phyloP scores from a whole-genome alignment of 2,888 invertebrate genomes.

The Strigamia transsilvanica region DNA sequence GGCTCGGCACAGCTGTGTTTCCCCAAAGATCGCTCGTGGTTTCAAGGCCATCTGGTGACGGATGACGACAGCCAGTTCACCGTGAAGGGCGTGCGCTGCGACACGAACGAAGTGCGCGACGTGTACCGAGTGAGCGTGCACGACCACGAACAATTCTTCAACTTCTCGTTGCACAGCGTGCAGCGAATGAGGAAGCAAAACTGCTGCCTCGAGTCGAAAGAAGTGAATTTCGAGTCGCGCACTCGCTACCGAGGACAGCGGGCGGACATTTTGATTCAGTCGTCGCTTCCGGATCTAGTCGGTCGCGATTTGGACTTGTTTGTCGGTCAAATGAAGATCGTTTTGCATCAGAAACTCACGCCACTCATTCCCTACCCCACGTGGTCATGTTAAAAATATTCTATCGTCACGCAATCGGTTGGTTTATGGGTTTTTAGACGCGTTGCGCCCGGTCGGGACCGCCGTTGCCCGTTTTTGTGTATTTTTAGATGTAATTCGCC shows the following conservation, averaged over 20 bases:
- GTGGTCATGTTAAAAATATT: conserved; percentile 3
- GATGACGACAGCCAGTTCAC: conserved; percentile 60
- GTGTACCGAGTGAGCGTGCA: conserved; percentile 58
- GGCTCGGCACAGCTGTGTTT: conserved; percentile 60
- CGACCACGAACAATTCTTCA: conserved; percentile 58
- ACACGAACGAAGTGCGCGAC: background rate
- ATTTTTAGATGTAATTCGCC: too few species aligned
- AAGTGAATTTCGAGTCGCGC: conserved; percentile 59
- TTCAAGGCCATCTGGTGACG: conserved; percentile 60
- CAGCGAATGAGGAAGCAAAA: conserved; percentile 52
- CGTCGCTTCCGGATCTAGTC: conserved; percentile 59
- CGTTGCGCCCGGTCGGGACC: too few species aligned
- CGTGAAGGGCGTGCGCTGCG: conserved; percentile 58
- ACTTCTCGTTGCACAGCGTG: conserved; percentile 56
- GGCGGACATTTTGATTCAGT: conserved; percentile 61
- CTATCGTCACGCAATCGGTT: background rate
- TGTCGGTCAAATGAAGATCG: conserved; percentile 59
- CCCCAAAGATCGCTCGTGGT: conserved; percentile 60
- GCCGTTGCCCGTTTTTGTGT: too few species aligned
- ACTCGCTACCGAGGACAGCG: conserved; percentile 60
- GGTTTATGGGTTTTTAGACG: background rate
- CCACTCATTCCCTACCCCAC: background rate
- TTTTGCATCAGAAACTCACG: background rate
- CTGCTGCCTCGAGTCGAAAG: conserved; percentile 57
- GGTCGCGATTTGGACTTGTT: conserved; percentile 59